These are phyloP conservation scores for Engystomops pustulosus DNA, from an alignment of 2,113 vertebrate genomes.

Conservation along the genomic window DNA sequence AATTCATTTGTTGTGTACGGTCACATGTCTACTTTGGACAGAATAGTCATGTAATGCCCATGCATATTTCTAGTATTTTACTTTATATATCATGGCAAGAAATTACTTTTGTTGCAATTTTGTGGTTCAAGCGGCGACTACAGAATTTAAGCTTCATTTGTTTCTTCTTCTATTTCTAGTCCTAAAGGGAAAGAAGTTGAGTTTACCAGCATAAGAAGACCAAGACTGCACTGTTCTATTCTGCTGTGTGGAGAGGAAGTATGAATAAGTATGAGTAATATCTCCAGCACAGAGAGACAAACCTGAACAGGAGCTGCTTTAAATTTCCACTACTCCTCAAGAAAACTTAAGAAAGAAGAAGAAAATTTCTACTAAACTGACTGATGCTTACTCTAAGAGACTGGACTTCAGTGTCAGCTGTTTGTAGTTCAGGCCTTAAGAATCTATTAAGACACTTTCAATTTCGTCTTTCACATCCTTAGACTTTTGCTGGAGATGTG, in stretches of 20 bases:
- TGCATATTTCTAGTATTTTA: too few species aligned
- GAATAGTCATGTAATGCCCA: too few species aligned
- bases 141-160: neutral
- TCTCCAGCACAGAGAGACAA: slow-evolving; percentile 31
- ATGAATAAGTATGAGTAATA: slow-evolving; percentile 16
- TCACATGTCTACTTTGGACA: too few species aligned
- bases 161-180: slow-evolving; percentile 62
- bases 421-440: slow-evolving; percentile 46
- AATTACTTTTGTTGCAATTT: neutral
- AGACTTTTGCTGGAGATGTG: slow-evolving; percentile 32
- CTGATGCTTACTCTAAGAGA: slow-evolving; percentile 39
- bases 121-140: neutral
- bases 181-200: slow-evolving; percentile 76
- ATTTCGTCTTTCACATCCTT: slow-evolving; percentile 8
- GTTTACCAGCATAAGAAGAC: slow-evolving; percentile 69
- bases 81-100: neutral
- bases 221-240: slow-evolving; percentile 18
- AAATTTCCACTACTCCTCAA: neutral
- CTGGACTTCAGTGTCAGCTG: neutral
- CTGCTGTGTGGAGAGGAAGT: slow-evolving; percentile 4
- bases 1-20: too few species aligned
- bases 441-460: slow-evolving; percentile 15
- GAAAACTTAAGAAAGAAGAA: neutral
- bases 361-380: slow-evolving; percentile 19
- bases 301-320: slow-evolving; percentile 16